phyloP scores from a whole-genome alignment of 2,797 vertebrate species.

The Myiothlypis chrysogaster region DNA sequence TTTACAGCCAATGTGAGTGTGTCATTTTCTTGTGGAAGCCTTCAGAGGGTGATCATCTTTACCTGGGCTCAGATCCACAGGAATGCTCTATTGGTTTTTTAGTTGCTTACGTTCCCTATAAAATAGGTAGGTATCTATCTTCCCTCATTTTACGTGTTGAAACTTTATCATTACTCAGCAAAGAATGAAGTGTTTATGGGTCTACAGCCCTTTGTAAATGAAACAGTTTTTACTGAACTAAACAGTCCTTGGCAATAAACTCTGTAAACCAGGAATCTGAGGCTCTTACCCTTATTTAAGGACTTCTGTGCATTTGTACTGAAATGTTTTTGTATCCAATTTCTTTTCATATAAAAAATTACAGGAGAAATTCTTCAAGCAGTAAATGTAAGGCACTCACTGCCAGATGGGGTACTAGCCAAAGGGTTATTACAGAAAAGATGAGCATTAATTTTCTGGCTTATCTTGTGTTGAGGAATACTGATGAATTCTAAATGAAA shows the following conservation, averaged over 20 bases:
- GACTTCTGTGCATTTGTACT: not conserved
- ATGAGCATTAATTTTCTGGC: not conserved
- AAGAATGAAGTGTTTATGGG: not conserved
- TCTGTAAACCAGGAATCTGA: not conserved
- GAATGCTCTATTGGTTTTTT: not conserved
- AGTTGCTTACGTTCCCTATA: not conserved
- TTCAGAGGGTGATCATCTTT: not conserved
- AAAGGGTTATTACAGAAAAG: not conserved
- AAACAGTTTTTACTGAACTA: not conserved
- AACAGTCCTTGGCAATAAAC: not conserved
- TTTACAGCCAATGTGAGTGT: not conserved
- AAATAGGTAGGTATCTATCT: not conserved
- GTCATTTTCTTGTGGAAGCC: not conserved
- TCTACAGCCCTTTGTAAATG: not conserved
- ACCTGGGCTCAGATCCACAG: not conserved
- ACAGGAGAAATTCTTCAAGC: not conserved
- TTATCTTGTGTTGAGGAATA: not conserved
- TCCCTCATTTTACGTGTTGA: not conserved
- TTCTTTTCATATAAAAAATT: not conserved
- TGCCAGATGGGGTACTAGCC: not conserved
- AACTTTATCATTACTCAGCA: not conserved
- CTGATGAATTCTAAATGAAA: not conserved
- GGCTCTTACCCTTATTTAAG: not conserved
- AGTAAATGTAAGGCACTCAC: not conserved
- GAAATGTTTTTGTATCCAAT: not conserved